phyloP scores from a whole-genome alignment of 1,140 invertebrate species.

The Mactra quadrangularis region DNA sequence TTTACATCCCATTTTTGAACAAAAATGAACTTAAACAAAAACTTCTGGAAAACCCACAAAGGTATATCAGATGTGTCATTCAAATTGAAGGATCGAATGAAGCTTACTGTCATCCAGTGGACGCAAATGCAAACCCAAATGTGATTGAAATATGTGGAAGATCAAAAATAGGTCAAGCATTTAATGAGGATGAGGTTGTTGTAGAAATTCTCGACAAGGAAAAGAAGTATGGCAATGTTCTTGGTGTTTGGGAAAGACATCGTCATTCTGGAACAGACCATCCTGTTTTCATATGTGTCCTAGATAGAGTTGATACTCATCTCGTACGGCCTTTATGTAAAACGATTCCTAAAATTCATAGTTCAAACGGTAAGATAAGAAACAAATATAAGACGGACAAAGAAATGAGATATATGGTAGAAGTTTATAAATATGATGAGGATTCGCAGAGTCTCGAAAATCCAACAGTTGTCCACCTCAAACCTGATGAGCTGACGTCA shows the following conservation, averaged over 20 bases:
- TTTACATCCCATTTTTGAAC: conserved; percentile 16
- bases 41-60: conserved; percentile 50
- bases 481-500: conserved; percentile 13
- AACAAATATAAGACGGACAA: conserved; percentile 35
- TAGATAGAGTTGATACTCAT: conserved; percentile 69
- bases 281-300: conserved; percentile 74
- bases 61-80: conserved; percentile 68
- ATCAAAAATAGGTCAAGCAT: conserved; percentile 75
- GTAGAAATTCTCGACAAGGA: conserved; percentile 71
- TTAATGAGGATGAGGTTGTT: conserved; percentile 77
- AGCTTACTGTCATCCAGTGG: conserved; percentile 63
- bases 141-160: conserved; percentile 75
- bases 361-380: conserved; percentile 54
- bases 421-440: conserved; percentile 45
- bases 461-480: conserved; percentile 21
- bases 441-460: not conserved
- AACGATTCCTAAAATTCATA: conserved; percentile 77
- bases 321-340: conserved; percentile 77
- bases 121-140: conserved; percentile 29
- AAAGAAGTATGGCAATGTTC: conserved; percentile 67
- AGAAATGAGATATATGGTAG: conserved; percentile 43
- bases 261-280: conserved; percentile 59
- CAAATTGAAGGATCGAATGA: conserved; percentile 69
- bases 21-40: conserved; percentile 19
- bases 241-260: conserved; percentile 68